Base-by-base conservation (phyloP, 2,888 invertebrate species). In the Timema cristinae region DNA sequence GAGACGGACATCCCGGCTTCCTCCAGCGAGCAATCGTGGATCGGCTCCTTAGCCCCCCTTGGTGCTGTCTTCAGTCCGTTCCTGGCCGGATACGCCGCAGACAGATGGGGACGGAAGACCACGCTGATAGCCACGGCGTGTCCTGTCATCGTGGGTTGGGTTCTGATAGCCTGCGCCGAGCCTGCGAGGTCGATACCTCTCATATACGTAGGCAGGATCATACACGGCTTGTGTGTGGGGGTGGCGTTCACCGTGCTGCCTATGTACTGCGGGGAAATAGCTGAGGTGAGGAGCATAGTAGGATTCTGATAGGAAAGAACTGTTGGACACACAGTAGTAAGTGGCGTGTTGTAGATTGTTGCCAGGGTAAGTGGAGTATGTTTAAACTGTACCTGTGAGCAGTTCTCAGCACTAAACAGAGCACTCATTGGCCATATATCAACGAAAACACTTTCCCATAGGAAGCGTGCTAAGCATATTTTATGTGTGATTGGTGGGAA, bases 211-310 rank as follows among this genome's bases (percentile, higher is more conserved):
- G 89, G 87, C 69, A 84, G 86, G 72, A 85, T 86, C 76, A 82
- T 85, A 72, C 87, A 86, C 81, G 93, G 93, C 66, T 78, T 90
- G 0, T 88, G 87, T 0, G 86, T 89, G 0, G 91, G 91, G 0
- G 88, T 90, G 78, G 83, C 89, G 13, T 91, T 90, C 82, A 89
- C 91, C 0, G 88, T 90, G 0, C 87, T 90, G 0, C 94, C 95
- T 0, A 92, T 94, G 88, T 96, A 95, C 82, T 88, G 94, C 73
- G 93, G 93, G 59, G 96, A 96, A 82, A 91, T 94, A 66, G 88
- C 94, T 7, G 90, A 92, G 75, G 88, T 88, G 79, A 83, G 80
- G 72, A 16, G 47, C 7, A 8, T 11, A 15, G 15, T 13, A 52
- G 32, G 32, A 32, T 32, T 32, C 32, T 32, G 32, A 4, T 4